Base-by-base conservation (phyloP, 2,888 invertebrate genomes). In the Syritta pipiens region DNA sequence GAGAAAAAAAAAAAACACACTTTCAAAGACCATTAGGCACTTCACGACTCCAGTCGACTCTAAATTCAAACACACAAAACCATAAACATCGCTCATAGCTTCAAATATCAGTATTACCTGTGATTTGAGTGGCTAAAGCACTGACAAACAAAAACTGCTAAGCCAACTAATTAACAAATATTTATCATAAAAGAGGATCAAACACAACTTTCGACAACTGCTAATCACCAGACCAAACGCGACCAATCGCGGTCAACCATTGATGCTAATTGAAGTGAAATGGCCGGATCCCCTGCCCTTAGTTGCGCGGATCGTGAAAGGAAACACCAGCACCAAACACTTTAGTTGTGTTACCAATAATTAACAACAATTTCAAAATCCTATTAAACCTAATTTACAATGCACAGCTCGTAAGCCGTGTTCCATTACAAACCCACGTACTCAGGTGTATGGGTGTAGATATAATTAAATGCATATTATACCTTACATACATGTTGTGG, bases 221-320 rank as follows among this genome's bases (percentile, higher is more conserved):
- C 53, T 71, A 71, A 72, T 65, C 51, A 9, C 14, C 37, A 59
- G 46, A 65, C 40, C 40, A 65, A 71, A 65, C 65, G 40, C 59
- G 53, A 19, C 71, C 77, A 72, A 53, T 72, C n/a, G 40, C 60
- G 72, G 32, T 65, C 77, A 77, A 77, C 59, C 65, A 48, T 40
- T 51, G 65, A 77, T 77, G 77, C 48, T 77, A 77, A 77, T 77
- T 77, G 71, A 77, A 72, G 77, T 72, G 77, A 72, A 72, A 77
- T 77, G 53, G 62, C 48, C 4, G 20, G 6, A 44, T 17, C 17
- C 35, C 26, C 3, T 30, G 30, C 19, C 19, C 4, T 10, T 17
- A n/a, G 10, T 24, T 10, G 3, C n/a, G 30, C 20, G 30, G 4
- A 9, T 32, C 4, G 14, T 19, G 42, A 19, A 42, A 42, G 6